These are phyloP conservation scores for Metellina segmentata DNA, from an alignment of 2,888 invertebrate species.

Conservation along the genomic window DNA sequence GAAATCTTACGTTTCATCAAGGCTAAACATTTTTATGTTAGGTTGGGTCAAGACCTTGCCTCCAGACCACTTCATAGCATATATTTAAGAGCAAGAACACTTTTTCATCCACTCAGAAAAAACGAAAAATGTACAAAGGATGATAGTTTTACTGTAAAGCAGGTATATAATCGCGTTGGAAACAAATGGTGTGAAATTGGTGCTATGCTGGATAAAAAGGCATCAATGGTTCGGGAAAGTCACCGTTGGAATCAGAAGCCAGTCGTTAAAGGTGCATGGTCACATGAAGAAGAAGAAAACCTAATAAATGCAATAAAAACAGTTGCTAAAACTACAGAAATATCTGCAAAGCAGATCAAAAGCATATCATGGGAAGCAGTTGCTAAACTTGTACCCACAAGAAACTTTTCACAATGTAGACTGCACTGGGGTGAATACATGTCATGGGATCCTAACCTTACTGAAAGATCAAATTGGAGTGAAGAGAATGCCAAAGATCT, in stretches of 20 bases:
- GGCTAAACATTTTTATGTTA: conserved; percentile 38
- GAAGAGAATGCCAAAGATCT: neutral
- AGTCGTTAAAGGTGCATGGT: conserved; percentile 33
- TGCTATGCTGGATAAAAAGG: neutral
- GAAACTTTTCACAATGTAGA: conserved; percentile 40
- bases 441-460: neutral
- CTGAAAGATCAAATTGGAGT: neutral
- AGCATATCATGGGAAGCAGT: conserved; percentile 28
- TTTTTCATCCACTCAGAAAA: neutral
- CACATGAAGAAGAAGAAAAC: conserved; percentile 7
- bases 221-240: neutral
- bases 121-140: neutral
- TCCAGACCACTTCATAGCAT: conserved; percentile 22
- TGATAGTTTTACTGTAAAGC: neutral
- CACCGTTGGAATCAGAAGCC: neutral
- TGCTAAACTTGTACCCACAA: conserved; percentile 22
- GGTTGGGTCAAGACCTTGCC: conserved; percentile 23
- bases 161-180: neutral
- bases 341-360: neutral
- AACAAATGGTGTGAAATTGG: conserved; percentile 35
- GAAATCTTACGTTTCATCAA: neutral
- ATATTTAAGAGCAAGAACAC: conserved; percentile 7
- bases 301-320: conserved; percentile 32
- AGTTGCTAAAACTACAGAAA: neutral
- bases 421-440: conserved; percentile 11